Percentiles rank a stretch among this genome's conserved stretches.
Conservation (phyloP, 2,113 vertebrate genomes). For the Leucopternis melanops region DNA sequence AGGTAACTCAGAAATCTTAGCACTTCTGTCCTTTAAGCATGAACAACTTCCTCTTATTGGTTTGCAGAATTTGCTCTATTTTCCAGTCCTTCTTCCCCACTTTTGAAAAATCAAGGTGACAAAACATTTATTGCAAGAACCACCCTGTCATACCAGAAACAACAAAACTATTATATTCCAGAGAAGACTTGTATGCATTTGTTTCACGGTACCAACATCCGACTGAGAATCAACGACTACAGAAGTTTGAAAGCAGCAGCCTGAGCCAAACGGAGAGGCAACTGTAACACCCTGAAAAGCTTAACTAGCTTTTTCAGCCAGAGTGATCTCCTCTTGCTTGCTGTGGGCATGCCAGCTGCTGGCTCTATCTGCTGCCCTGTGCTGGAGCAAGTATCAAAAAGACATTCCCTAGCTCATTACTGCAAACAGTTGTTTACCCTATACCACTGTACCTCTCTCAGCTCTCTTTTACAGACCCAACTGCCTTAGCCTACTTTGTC, state of each 20-base stretch:
- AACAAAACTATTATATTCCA: neutral
- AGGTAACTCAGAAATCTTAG: neutral
- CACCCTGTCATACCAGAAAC: neutral
- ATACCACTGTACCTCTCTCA: too few relatives aligned
- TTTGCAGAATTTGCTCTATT: neutral
- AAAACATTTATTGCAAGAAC: neutral
- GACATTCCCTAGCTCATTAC: neutral
- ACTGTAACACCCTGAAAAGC: neutral
- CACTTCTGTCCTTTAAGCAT: neutral
- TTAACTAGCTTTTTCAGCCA: neutral
- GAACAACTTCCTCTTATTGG: neutral
- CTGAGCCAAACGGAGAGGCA: neutral
- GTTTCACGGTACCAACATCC: neutral
- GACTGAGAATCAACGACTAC: neutral
- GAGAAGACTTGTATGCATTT: neutral
- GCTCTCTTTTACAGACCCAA: neutral
- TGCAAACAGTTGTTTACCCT: neutral
- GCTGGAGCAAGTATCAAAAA: neutral
- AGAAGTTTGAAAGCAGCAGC: neutral
- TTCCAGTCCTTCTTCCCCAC: neutral
- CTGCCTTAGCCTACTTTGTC: too few relatives aligned
- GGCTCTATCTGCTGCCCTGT: neutral
- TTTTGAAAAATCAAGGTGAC: neutral
- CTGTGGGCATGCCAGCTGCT: neutral
- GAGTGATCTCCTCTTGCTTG: neutral